Evolutionary conservation across 2,888 invertebrate species (phyloP).

Genomic region (Ophion costatus): DNA sequence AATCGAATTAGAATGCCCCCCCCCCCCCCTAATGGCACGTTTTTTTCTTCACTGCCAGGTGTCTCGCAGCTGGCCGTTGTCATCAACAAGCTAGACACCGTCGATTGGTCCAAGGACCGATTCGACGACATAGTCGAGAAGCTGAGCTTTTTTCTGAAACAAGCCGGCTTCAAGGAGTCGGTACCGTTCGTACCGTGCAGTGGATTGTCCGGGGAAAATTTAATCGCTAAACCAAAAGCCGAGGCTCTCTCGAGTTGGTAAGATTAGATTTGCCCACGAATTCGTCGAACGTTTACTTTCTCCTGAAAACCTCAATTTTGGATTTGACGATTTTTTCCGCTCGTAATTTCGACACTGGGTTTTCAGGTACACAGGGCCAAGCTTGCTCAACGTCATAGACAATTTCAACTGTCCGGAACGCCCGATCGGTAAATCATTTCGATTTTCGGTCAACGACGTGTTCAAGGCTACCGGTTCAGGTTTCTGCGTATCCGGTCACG

Average conservation of each 20-base stretch:
- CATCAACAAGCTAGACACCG: slow-evolving; percentile 98
- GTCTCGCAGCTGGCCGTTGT: slow-evolving; percentile 97
- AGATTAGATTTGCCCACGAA: slow-evolving; percentile 24
- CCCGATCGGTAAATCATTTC: slow-evolving; percentile 93
- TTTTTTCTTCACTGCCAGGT: slow-evolving; percentile 85
- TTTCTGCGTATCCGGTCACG: slow-evolving; percentile 94
- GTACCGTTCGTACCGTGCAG: slow-evolving; percentile 97
- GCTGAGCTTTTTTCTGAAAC: slow-evolving; percentile 92
- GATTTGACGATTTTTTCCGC: neutral
- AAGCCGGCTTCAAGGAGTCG: slow-evolving; percentile 96
- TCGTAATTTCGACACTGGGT: neutral
- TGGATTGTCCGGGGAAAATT: slow-evolving; percentile 97
- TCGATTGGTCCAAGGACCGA: slow-evolving; percentile 95
- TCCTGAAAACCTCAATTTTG: neutral
- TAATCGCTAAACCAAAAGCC: slow-evolving; percentile 88
- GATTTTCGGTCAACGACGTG: slow-evolving; percentile 97
- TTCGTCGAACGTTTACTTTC: neutral
- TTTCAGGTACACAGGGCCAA: slow-evolving; percentile 92
- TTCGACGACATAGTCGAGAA: slow-evolving; percentile 95
- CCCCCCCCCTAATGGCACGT: neutral
- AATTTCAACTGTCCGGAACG: slow-evolving; percentile 94
- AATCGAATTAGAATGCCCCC: neutral
- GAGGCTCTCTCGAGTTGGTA: slow-evolving; percentile 87
- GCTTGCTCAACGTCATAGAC: slow-evolving; percentile 94
- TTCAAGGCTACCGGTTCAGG: slow-evolving; percentile 97